A percentile compares a stretch with the other conserved stretches of the same genome.
phyloP scores from a whole-genome alignment of 2,888 invertebrate genomes.

The Eupithecia insigniata region DNA sequence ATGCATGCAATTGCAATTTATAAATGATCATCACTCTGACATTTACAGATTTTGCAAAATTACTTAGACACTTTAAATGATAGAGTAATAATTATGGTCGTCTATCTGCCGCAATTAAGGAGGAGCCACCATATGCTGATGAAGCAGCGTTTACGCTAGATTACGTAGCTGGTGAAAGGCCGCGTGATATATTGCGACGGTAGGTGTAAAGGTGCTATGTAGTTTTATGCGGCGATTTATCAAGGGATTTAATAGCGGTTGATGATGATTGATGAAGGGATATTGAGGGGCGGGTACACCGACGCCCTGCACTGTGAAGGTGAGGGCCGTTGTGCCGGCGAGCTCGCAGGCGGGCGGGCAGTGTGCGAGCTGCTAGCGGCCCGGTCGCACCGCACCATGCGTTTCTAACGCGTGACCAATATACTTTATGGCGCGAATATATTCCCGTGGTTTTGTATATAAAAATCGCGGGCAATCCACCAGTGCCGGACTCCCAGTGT shows the following conservation, averaged over 20 bases:
- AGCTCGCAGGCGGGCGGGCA: conserved; percentile 57
- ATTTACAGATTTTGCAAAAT: conserved; percentile 3
- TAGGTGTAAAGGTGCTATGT: conserved; percentile 40
- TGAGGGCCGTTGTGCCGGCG: conserved; percentile 52
- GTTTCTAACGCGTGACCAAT: conserved; percentile 45
- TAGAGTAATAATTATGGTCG: not conserved
- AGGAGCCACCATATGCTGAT: conserved; percentile 14
- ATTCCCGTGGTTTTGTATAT: conserved; percentile 58
- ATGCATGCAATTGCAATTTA: not conserved
- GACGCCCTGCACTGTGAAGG: conserved; percentile 58
- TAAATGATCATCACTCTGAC: not conserved
- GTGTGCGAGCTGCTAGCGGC: conserved; percentile 77
- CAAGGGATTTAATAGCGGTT: conserved; percentile 51
- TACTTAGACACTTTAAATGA: conserved; percentile 7
- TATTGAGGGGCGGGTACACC: conserved; percentile 54
- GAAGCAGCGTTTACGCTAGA: conserved; percentile 22
- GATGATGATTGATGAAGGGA: conserved; percentile 57
- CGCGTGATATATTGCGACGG: conserved; percentile 25
- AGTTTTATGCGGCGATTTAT: conserved; percentile 43
- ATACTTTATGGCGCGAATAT: conserved; percentile 58
- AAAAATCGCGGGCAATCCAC: conserved; percentile 59
- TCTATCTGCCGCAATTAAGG: not conserved
- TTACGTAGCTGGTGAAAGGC: conserved; percentile 30
- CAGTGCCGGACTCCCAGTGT: conserved; percentile 39
- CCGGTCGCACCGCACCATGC: conserved; percentile 70